Base-by-base conservation (phyloP, 2,888 invertebrate species). In the Hydraecia micacea region DNA sequence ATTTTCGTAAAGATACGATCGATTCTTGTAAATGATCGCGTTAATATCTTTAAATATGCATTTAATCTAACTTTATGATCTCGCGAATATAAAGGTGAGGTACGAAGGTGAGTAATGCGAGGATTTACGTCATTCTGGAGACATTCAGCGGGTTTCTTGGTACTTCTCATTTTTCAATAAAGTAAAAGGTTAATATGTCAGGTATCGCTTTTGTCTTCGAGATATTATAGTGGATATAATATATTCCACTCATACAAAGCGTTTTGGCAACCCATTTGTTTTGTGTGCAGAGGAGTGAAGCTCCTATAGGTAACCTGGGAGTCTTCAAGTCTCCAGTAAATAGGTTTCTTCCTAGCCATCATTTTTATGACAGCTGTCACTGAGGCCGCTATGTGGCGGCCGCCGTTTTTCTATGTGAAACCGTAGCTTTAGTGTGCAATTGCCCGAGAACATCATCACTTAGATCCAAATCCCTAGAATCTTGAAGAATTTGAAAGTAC, bases 1-100 rank as follows among this genome's bases (percentile, higher is more conserved):
- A 87, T 83, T 84, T 85, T 79, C 62, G 46, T 58, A 28, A 71
- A 87, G 89, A 86, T 89, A 89, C 67, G 66, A 89, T 89, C 89
- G 66, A 71, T 55, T 60, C 79, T 68, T 65, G 75, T 79, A 79
- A 85, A 80, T 68, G 79, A 79, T 84, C 77, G 84, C 76, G 81
- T 83, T 87, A 85, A 85, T 87, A 78, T 74, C 60, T 73, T 80
- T 82, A 87, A 86, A 86, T 81, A 83, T 60, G 77, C 58, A 46
- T 71, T 87, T 89, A 84, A 87, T 87, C 79, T 81, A 86, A 78
- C 25, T 86, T 87, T 86, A 86, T 84, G 80, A 76, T 82, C 79
- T 86, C 25, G 58, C 13, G 11, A 69, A 76, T 52, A 15, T 79
- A 77, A 85, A 74, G 75, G 68, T 76, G 76, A 74, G 28, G 75